A percentile compares a stretch with the other conserved stretches of the same genome.
Conservation (phyloP, 2,888 invertebrate genomes). For the Xanthia icteritia region DNA sequence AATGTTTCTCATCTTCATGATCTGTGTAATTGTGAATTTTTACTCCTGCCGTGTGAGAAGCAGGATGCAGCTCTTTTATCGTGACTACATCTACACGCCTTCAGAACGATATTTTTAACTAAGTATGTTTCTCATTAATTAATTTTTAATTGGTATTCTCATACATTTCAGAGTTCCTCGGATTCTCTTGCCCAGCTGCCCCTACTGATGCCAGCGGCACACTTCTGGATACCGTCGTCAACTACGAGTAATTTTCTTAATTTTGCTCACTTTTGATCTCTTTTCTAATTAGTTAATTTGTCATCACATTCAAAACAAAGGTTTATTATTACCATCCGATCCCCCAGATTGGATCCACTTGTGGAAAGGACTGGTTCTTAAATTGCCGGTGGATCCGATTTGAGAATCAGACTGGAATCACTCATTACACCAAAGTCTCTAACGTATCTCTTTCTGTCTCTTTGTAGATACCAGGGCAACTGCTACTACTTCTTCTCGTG, state of each 20-base stretch:
- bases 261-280: background rate
- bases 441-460: conserved; percentile 3
- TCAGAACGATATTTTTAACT: no score
- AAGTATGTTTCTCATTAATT: background rate
- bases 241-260: conserved; percentile 75
- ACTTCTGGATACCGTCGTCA: conserved; percentile 64
- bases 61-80: no score
- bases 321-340: background rate
- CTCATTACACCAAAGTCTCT: background rate
- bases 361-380: background rate
- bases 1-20: background rate
- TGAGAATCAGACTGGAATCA: background rate
- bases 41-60: background rate
- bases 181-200: conserved; percentile 77
- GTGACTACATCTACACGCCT: no score
- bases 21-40: background rate
- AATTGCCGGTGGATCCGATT: background rate
- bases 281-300: background rate
- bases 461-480: conserved; percentile 74
- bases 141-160: background rate
- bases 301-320: conserved; percentile 1
- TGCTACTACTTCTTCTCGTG: conserved; percentile 82
- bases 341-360: background rate
- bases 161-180: conserved; percentile 74
- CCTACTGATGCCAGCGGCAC: conserved; percentile 69